phyloP scores from a whole-genome alignment of 2,888 invertebrate genomes.

The Strigamia transsilvanica region DNA sequence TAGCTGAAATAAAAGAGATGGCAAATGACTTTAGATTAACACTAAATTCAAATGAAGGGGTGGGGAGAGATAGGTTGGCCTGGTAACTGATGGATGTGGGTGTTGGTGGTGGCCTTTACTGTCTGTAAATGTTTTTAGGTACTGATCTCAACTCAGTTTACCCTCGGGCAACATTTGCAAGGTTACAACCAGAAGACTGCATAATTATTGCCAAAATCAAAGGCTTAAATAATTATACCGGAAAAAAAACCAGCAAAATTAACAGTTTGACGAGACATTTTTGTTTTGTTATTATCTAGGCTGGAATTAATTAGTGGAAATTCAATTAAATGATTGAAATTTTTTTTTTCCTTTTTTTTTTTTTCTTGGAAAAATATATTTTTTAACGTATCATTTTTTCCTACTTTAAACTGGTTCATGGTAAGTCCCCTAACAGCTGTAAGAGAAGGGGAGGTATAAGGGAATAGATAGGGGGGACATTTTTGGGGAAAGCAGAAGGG shows the following conservation, averaged over 20 bases:
- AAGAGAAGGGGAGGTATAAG: slow-evolving; percentile 5
- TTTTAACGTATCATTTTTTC: not conserved
- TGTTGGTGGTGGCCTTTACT: slow-evolving; percentile 10
- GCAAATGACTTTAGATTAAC: slow-evolving; percentile 32
- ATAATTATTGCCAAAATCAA: not conserved
- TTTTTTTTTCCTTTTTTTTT: not conserved
- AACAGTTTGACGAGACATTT: too few relatives aligned
- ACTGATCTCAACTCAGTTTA: slow-evolving; percentile 10
- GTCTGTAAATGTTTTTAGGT: slow-evolving; percentile 14
- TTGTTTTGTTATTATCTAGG: too few relatives aligned
- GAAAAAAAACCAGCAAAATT: too few relatives aligned
- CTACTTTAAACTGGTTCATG: slow-evolving; percentile 4
- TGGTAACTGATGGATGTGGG: slow-evolving; percentile 39
- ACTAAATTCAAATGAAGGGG: slow-evolving; percentile 33
- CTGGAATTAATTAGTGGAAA: too few relatives aligned
- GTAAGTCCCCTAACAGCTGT: slow-evolving; percentile 18
- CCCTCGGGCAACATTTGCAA: slow-evolving; percentile 11
- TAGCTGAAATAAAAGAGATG: slow-evolving; percentile 21
- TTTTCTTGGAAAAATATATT: not conserved
- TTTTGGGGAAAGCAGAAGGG: not conserved
- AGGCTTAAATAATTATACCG: too few relatives aligned
- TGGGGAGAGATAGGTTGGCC: not conserved
- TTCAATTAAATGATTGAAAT: too few relatives aligned
- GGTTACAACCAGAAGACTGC: slow-evolving; percentile 32
- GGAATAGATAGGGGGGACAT: slow-evolving; percentile 34